A percentile compares a stretch with the other conserved stretches of the same genome.
These are phyloP conservation scores for Galbula dea DNA, from an alignment of 2,113 vertebrate species.

Conservation along the genomic window DNA sequence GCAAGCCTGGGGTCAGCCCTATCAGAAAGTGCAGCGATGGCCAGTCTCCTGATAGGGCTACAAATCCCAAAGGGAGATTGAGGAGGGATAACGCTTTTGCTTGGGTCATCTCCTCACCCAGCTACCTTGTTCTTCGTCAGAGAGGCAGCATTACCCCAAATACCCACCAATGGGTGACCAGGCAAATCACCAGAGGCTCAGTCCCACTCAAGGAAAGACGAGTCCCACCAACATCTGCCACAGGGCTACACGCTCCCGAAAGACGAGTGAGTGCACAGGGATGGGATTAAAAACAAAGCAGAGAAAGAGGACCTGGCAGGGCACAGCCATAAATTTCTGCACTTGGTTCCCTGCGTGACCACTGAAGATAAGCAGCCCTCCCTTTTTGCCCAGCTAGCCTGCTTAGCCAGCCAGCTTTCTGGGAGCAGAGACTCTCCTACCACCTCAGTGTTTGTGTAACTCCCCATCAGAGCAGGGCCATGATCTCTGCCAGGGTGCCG, in stretches of 20 bases:
- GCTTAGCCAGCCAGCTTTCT: not conserved
- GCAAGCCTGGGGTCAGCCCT: accelerated
- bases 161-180: not conserved
- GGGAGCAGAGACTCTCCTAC: not conserved
- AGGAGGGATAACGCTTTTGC: not conserved
- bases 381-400: not conserved
- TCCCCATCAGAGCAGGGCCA: not conserved
- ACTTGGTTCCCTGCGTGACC: not conserved
- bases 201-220: not conserved
- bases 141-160: not conserved
- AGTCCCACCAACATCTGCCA: not conserved
- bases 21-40: not conserved
- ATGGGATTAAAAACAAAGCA: not conserved
- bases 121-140: not conserved
- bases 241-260: not conserved
- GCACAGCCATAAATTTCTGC: not conserved
- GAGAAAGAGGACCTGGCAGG: not conserved
- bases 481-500: not conserved
- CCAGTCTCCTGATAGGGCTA: not conserved
- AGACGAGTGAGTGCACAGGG: not conserved
- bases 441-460: not conserved
- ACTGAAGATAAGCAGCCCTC: not conserved
- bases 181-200: not conserved
- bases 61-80: slow-evolving; percentile 16
- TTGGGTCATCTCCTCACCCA: not conserved